Evolutionary conservation across 2,797 vertebrate genomes (phyloP), one percentile per base, ranked within the genome.

Genomic region (Malurus splendens): DNA sequence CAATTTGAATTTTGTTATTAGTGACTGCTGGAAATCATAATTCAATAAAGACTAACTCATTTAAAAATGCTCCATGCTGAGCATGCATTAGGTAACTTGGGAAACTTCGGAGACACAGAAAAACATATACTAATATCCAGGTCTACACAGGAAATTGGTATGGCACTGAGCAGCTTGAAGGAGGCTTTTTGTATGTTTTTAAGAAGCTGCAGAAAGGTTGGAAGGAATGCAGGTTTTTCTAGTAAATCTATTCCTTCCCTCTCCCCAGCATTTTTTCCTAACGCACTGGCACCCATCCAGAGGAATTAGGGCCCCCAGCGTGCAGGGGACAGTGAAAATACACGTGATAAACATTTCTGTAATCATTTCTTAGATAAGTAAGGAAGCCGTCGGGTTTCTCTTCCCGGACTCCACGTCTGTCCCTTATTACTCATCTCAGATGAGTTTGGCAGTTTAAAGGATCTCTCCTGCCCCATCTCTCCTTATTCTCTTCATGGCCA

Each of bases 1-100:
- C 98, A 98, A 98, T 99, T 98, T 98, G 98, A 99, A 98, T 98
- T 98, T 98, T 98, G 98, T 98, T 98, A 98, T 98, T 98, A 98
- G 98, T 97, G 98, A 98, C 98, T 97, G 98, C 98, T 98, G 98
- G 98, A 98, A 98, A 98, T 98, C 95, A 96, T 98, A 98, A 99
- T 98, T 98, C 98, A 98, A 98, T 99, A 98, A 98, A 98, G 97
- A 97, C 97, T 98, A 98, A 99, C 98, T 98, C 97, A 98, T 98
- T 99, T 98, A 98, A 98, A 98, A 98, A 98, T 96, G 97, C 96
- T 97, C 97, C 98, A 98, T 82, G 96, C 98, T 98, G 98, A 97
- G 98, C 85, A 39, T 96, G 97, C 97, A 97, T 98, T 98, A 98
- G 97, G 97, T 96, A 97, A 94, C 94, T 90, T 92, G 93, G 94